Evolutionary conservation across 2,888 invertebrate genomes (phyloP), one percentile per base, ranked within the genome.

Genomic region (Lasioglossum lativentre): DNA sequence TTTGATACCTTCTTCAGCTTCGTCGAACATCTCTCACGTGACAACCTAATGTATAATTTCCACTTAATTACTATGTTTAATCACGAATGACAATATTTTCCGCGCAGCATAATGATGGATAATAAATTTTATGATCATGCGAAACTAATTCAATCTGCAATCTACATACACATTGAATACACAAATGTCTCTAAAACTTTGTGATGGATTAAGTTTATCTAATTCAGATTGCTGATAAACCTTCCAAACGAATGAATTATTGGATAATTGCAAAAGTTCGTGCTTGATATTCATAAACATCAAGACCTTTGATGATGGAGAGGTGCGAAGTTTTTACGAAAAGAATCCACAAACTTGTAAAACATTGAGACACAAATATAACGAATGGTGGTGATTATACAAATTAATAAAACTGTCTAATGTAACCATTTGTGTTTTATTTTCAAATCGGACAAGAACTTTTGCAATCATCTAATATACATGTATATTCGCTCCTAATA

Each of bases 201-300:
- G 59, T 30, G 59, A 59, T 27, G 27, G 27, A n/a, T n/a, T 16
- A 59, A 14, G 5, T 14, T n/a, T 1, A 27, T 59, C 27, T 27
- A 59, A 59, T 59, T 14, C 59, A 59, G 27, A 30, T 27, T 14
- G 14, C 59, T 5, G 27, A 59, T 52, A 52, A n/a, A n/a, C 52
- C 52, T 3, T 10, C 52, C 52, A n/a, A 52, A 52, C 19, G 52
- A 52, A 52, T 52, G 52, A 52, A 10, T 52, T 52, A 52, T 10
- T 52, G 52, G 52, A 52, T 52, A 52, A 52, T 52, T 52, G 52
- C 52, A 52, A 52, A 52, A 52, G 52, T 52, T 52, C 52, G 52
- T 52, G 52, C 52, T 10, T n/a, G 23, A n/a, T n/a, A 10, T 52
- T 10, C 52, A 52, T 52, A n/a, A n/a, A 52, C 52, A 10, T 10